A percentile compares a stretch with the other conserved stretches of the same genome.
Evolutionary conservation across 1,140 invertebrate genomes (phyloP).

Genomic region (Trachymyrmex cornetzi): DNA sequence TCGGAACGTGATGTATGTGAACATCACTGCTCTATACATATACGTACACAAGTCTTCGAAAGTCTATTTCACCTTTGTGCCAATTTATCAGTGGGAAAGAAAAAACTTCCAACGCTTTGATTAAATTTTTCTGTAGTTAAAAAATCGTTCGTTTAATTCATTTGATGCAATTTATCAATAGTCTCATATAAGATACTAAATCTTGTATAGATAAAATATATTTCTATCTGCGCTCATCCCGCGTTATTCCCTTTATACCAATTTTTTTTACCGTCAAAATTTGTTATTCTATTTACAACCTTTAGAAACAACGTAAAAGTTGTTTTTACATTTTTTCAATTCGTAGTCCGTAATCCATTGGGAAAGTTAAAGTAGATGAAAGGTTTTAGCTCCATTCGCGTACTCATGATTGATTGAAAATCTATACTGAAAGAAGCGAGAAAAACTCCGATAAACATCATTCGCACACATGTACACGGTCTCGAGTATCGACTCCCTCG

Average conservation of each 20-base stretch:
- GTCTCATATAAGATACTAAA: conserved; percentile 11
- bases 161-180: background rate
- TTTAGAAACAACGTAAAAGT: background rate
- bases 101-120: conserved; percentile 25
- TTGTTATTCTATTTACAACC: background rate
- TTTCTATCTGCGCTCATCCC: background rate
- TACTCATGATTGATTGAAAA: conserved; percentile 52
- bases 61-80: background rate
- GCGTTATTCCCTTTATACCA: background rate
- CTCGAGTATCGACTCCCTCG: conserved; percentile 60
- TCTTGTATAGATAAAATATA: background rate
- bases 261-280: conserved; percentile 1
- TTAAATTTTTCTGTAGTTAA: conserved; percentile 10
- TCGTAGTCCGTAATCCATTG: conserved; percentile 10
- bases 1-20: background rate
- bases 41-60: background rate
- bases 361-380: conserved; percentile 34
- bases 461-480: conserved; percentile 9
- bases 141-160: background rate
- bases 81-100: background rate
- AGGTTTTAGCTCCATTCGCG: conserved; percentile 20
- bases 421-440: conserved; percentile 12
- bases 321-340: background rate
- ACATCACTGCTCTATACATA: background rate
- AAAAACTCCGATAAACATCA: conserved; percentile 1